A percentile compares a stretch with the other conserved stretches of the same genome.
Evolutionary conservation across 2,113 vertebrate genomes (phyloP).

Genomic region (Mus musculus): DNA sequence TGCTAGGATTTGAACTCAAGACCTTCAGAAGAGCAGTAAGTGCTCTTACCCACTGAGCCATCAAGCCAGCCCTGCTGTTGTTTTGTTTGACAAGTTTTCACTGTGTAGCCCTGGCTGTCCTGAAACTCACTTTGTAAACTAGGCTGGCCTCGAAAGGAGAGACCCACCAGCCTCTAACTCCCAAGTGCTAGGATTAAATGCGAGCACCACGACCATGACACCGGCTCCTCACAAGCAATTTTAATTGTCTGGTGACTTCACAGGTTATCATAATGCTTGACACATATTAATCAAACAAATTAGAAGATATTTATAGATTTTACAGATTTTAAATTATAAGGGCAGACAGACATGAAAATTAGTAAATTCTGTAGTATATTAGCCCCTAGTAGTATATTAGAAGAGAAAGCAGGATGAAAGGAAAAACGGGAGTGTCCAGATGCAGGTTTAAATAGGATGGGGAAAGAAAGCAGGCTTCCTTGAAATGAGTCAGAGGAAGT

Average conservation of each 20-base stretch:
- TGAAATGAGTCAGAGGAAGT: slow-evolving; percentile 20
- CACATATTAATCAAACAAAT: slow-evolving; percentile 19
- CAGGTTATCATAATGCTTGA: slow-evolving; percentile 10
- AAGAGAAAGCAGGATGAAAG: neutral
- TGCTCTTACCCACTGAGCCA: no score
- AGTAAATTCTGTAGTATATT: slow-evolving; percentile 34
- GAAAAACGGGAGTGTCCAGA: neutral
- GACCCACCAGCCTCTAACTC: neutral
- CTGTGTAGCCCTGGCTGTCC: neutral
- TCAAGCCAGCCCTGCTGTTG: no score
- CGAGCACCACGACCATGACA: no score
- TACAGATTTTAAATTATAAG: slow-evolving; percentile 19
- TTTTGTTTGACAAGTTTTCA: neutral
- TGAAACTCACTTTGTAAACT: neutral
- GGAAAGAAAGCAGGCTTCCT: neutral
- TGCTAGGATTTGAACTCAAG: no score
- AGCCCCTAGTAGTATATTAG: neutral
- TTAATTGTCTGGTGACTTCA: slow-evolving; percentile 35
- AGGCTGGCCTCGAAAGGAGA: neutral
- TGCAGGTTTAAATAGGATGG: neutral
- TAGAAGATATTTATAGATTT: slow-evolving; percentile 21
- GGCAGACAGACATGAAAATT: slow-evolving; percentile 23
- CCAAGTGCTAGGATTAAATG: neutral
- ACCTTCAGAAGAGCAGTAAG: no score
- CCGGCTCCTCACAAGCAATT: neutral